phyloP scores from a whole-genome alignment of 1,140 invertebrate genomes.

The Achroia grisella region DNA sequence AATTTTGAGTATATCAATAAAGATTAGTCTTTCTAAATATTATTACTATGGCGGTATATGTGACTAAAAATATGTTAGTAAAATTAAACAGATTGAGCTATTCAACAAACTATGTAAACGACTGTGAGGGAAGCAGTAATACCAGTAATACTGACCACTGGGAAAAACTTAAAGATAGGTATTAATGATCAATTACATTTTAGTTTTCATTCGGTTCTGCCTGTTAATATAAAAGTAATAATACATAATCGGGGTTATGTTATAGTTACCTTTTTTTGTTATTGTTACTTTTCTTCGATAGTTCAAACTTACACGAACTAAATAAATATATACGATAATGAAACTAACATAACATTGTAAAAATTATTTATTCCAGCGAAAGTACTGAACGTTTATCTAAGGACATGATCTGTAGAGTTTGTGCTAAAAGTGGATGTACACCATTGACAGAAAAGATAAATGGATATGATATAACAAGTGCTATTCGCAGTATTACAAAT shows the following conservation, averaged over 20 bases:
- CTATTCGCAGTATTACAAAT: constrained; percentile 48
- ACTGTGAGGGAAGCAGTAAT: neutral
- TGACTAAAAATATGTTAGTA: constrained; percentile 54
- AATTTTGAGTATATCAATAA: too few relatives aligned
- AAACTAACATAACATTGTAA: neutral
- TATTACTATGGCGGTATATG: constrained; percentile 44
- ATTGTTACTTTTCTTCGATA: neutral
- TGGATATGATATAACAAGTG: constrained; percentile 53
- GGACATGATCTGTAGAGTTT: constrained; percentile 57
- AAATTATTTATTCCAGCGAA: constrained; percentile 35
- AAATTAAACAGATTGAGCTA: constrained; percentile 43
- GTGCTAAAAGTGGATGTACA: constrained; percentile 44
- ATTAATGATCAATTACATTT: constrained; percentile 2
- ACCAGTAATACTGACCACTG: constrained; percentile 39
- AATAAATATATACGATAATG: too few relatives aligned
- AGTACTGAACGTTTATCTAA: constrained; percentile 30
- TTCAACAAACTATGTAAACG: constrained; percentile 7
- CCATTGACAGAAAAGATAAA: constrained; percentile 40
- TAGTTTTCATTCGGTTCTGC: too few relatives aligned
- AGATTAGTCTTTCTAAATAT: neutral
- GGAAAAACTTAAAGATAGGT: constrained; percentile 48
- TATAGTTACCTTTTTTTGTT: too few relatives aligned
- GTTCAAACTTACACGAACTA: too few relatives aligned
- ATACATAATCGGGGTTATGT: too few relatives aligned
- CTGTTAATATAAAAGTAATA: too few relatives aligned